Conservation (phyloP, 30 jellyfish, hydroid and myxozoan species). For the Phacellophora camtschatica region DNA sequence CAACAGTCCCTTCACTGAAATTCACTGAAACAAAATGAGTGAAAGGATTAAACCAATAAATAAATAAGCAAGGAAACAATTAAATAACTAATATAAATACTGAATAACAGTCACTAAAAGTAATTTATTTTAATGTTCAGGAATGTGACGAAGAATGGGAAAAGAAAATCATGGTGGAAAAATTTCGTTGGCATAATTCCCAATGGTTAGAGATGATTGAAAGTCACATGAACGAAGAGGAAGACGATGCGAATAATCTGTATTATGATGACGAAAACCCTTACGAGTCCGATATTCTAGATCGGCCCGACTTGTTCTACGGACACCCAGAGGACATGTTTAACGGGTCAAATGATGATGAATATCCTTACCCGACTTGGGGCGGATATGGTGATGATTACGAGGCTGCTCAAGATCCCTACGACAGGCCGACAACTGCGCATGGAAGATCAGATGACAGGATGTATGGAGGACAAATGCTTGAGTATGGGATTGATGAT, state of each 20-base stretch:
- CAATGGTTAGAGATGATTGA: slow-evolving; percentile 99
- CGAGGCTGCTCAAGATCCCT: slow-evolving; percentile 26
- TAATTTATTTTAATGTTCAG: no score
- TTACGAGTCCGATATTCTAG: slow-evolving; percentile 78
- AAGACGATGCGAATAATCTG: slow-evolving; percentile 41
- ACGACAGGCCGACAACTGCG: slow-evolving; percentile 66
- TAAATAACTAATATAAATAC: no score
- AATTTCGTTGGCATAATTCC: slow-evolving; percentile 98
- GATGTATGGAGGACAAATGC: slow-evolving; percentile 12
- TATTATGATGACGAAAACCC: slow-evolving; percentile 52
- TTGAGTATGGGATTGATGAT: slow-evolving; percentile 17
- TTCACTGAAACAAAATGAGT: no score
- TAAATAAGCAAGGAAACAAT: no score
- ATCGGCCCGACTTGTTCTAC: slow-evolving; percentile 87
- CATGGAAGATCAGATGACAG: slow-evolving; percentile 69
- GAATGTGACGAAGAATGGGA: slow-evolving; percentile 99
- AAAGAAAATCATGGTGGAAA: slow-evolving; percentile 75
- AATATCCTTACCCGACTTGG: slow-evolving; percentile 58
- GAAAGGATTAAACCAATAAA: no score
- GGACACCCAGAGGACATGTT: slow-evolving; percentile 89
- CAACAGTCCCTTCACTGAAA: no score
- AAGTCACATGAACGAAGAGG: slow-evolving; percentile 57
- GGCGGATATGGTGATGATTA: slow-evolving; percentile 56
- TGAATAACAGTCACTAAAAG: no score
- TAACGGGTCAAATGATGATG: slow-evolving; percentile 55